Conservation (phyloP, 2,797 vertebrate genomes). For the Gymnothorax javanicus region DNA sequence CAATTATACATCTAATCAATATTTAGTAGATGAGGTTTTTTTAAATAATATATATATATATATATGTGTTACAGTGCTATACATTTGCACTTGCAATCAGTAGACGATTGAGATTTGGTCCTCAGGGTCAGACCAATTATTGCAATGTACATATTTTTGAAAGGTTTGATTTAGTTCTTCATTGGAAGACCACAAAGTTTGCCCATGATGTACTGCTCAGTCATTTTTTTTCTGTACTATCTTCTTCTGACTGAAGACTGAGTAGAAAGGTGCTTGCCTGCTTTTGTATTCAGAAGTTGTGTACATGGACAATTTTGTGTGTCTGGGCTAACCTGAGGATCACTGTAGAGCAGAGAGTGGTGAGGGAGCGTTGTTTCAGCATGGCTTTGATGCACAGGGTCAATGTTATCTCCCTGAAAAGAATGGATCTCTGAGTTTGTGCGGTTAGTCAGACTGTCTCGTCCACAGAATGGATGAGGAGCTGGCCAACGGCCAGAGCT, state of each 20-base stretch:
- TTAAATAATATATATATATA: background rate
- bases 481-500: background rate
- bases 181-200: background rate
- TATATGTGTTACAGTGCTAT: background rate
- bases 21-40: no score
- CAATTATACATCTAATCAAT: no score
- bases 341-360: background rate
- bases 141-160: background rate
- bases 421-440: background rate
- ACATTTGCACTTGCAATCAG: slow-evolving; percentile 1
- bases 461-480: background rate
- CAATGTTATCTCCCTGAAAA: slow-evolving; percentile 10
- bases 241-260: background rate
- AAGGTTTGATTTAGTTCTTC: background rate
- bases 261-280: background rate
- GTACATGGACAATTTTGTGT: background rate
- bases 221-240: background rate
- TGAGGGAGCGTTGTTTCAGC: background rate
- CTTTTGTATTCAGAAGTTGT: background rate
- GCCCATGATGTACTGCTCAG: background rate
- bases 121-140: background rate
- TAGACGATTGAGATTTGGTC: slow-evolving; percentile 36
- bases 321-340: background rate
- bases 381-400: background rate
- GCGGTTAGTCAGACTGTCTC: background rate